phyloP scores from a whole-genome alignment of 2,888 invertebrate species.

The Nezara viridula region DNA sequence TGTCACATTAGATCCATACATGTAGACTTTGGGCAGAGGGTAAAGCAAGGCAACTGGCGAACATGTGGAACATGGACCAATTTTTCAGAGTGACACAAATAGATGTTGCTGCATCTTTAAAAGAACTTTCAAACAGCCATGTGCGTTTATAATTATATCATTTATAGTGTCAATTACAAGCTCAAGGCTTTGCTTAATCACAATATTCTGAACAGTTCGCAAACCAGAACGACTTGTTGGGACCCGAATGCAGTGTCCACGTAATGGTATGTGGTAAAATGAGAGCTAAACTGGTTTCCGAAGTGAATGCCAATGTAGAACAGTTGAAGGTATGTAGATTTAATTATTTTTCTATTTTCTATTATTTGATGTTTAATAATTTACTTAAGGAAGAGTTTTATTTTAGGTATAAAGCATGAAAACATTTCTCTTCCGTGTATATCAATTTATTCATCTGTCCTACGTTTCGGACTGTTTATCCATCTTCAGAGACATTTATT shows the following conservation, averaged over 20 bases:
- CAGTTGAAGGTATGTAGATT: slow-evolving; percentile 77
- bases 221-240: slow-evolving; percentile 65
- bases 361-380: no score
- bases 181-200: neutral
- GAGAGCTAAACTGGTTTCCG: slow-evolving; percentile 84
- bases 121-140: slow-evolving; percentile 69
- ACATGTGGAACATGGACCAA: slow-evolving; percentile 81
- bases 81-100: slow-evolving; percentile 74
- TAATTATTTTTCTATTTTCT: neutral
- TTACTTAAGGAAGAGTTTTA: no score
- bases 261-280: slow-evolving; percentile 85
- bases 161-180: slow-evolving; percentile 69
- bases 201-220: slow-evolving; percentile 72
- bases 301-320: slow-evolving; percentile 81
- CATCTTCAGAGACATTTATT: no score
- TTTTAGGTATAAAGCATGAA: no score
- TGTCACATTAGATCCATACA: slow-evolving; percentile 74
- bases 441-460: no score
- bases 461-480: no score
- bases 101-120: slow-evolving; percentile 69
- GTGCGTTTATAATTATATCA: slow-evolving; percentile 65
- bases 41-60: slow-evolving; percentile 80
- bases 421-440: no score
- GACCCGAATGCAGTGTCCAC: slow-evolving; percentile 75
- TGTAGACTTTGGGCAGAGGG: slow-evolving; percentile 83